A percentile compares a stretch with the other conserved stretches of the same genome.
These are phyloP conservation scores for Stratiomys singularior DNA, from an alignment of 2,888 invertebrate species.

Conservation along the genomic window DNA sequence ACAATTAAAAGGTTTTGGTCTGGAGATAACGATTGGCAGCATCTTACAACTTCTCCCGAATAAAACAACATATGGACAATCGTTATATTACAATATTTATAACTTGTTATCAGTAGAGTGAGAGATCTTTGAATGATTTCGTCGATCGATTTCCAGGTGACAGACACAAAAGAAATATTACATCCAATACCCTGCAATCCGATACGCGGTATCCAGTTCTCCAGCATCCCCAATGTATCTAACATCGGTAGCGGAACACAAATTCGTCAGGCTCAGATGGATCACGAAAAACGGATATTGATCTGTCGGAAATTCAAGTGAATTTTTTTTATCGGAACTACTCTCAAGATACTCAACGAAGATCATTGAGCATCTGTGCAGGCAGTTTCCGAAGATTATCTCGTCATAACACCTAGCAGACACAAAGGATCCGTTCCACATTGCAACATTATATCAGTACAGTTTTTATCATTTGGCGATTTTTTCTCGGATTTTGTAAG, in stretches of 20 bases:
- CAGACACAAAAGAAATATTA: too few relatives aligned
- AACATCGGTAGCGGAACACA: background rate
- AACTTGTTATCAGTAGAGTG: too few relatives aligned
- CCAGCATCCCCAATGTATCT: constrained; percentile 10
- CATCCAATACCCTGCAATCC: too few relatives aligned
- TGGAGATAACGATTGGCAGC: too few relatives aligned
- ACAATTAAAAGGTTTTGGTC: too few relatives aligned
- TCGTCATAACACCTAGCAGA: background rate
- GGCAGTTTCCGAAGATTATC: background rate
- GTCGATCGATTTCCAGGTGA: too few relatives aligned
- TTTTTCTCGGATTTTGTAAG: background rate
- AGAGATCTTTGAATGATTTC: too few relatives aligned
- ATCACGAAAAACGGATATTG: background rate
- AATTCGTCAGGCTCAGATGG: background rate
- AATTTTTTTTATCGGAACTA: constrained; percentile 11
- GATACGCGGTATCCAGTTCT: background rate
- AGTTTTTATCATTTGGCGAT: background rate
- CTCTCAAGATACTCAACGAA: background rate
- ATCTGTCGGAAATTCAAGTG: background rate
- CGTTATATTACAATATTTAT: too few relatives aligned
- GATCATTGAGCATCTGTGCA: constrained; percentile 35
- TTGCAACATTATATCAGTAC: background rate
- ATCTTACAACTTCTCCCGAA: too few relatives aligned
- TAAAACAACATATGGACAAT: too few relatives aligned
- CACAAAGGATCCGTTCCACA: background rate